These are phyloP conservation scores for Drosophila elegans DNA, from an alignment of 1,140 invertebrate genomes.

Conservation along the genomic window DNA sequence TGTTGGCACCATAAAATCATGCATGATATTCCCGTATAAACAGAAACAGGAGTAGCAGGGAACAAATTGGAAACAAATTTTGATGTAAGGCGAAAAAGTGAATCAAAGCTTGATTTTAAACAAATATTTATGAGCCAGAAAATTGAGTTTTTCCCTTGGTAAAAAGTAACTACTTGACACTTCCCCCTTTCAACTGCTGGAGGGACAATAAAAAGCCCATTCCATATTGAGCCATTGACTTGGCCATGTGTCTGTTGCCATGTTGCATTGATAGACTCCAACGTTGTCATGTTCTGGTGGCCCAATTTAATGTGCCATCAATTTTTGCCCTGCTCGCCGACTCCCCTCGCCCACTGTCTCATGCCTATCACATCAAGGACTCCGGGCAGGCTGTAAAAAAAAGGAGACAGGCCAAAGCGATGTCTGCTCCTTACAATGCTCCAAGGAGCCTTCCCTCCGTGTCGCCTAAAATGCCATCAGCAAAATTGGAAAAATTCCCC, in stretches of 20 bases:
- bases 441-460: slow-evolving; percentile 25
- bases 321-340: slow-evolving; percentile 53
- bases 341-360: slow-evolving; percentile 36
- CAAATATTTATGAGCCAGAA: slow-evolving; percentile 81
- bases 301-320: slow-evolving; percentile 79
- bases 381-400: slow-evolving; percentile 51
- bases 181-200: slow-evolving; percentile 48
- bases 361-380: slow-evolving; percentile 67
- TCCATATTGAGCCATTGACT: slow-evolving; percentile 77
- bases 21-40: slow-evolving; percentile 10
- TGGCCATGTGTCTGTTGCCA: slow-evolving; percentile 34
- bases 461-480: slow-evolving; percentile 80
- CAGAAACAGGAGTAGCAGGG: slow-evolving; percentile 15
- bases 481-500: slow-evolving; percentile 74
- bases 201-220: slow-evolving; percentile 74
- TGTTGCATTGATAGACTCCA: slow-evolving; percentile 63
- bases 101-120: slow-evolving; percentile 74
- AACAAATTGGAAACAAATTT: slow-evolving; percentile 40
- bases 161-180: slow-evolving; percentile 66
- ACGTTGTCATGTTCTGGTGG: slow-evolving; percentile 52
- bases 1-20: slow-evolving; percentile 8
- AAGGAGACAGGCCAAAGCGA: slow-evolving; percentile 21
- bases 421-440: slow-evolving; percentile 32
- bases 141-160: slow-evolving; percentile 66
- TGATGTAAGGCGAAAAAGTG: slow-evolving; percentile 43